Percentiles rank a stretch among this genome's conserved stretches.
Evolutionary conservation across 2,888 invertebrate genomes (phyloP).

Genomic region (Rhyacophila evoluta): DNA sequence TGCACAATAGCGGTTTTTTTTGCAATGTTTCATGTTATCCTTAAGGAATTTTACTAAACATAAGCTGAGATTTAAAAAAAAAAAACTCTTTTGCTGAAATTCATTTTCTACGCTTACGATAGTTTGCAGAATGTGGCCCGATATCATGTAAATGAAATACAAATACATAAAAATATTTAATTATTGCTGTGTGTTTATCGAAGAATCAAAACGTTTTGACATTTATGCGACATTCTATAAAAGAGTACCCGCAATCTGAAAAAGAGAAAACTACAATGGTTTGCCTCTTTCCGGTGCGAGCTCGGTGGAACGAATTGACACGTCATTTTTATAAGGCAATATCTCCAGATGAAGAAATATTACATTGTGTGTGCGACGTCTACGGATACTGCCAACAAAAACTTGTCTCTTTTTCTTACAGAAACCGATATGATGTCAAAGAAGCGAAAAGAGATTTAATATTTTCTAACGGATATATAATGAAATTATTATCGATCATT

Average conservation of each 20-base stretch:
- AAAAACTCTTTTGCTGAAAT: too few species aligned
- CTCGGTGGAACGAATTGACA: not conserved
- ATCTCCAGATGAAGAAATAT: slow-evolving; percentile 16
- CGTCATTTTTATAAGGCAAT: slow-evolving; percentile 19
- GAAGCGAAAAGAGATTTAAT: not conserved
- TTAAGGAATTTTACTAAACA: too few species aligned
- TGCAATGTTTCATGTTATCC: too few species aligned
- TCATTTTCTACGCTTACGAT: too few species aligned
- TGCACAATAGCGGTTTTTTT: too few species aligned
- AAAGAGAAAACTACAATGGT: not conserved
- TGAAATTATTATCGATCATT: too few species aligned
- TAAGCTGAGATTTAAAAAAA: too few species aligned
- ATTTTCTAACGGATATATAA: too few species aligned
- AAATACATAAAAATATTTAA: too few species aligned
- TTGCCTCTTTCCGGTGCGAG: not conserved
- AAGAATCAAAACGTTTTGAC: not conserved
- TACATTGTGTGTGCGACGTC: not conserved
- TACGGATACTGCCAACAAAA: not conserved
- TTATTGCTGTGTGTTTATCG: too few species aligned
- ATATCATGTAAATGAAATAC: too few species aligned
- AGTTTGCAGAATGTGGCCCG: too few species aligned
- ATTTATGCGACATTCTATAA: not conserved
- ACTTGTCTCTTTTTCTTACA: not conserved
- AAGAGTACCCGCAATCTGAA: not conserved
- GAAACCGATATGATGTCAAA: not conserved